Evolutionary conservation across 2,797 vertebrate species (phyloP).

Genomic region (Lophotriccus pileatus): DNA sequence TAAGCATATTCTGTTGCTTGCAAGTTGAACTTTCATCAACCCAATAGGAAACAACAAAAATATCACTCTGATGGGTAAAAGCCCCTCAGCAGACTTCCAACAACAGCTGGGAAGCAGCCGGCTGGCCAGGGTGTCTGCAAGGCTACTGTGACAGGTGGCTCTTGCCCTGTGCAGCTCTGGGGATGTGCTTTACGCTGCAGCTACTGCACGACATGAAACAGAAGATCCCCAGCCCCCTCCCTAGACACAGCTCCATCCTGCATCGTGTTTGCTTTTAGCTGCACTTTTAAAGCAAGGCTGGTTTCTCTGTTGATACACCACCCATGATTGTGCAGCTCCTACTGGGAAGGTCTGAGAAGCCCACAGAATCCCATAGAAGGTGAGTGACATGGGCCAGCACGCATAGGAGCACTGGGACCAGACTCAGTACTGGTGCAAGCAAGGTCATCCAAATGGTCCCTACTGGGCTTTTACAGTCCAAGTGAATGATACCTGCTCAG

Average conservation of each 20-base stretch:
- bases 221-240: background rate
- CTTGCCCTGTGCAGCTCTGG: background rate
- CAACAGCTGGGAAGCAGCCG: background rate
- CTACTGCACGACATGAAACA: background rate
- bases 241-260: rapidly evolving
- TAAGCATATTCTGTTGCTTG: background rate
- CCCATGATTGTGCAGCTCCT: background rate
- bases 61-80: background rate
- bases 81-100: background rate
- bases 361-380: background rate
- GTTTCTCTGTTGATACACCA: background rate
- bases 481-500: background rate
- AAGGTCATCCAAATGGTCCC: rapidly evolving
- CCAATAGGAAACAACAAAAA: background rate
- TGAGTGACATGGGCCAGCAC: background rate
- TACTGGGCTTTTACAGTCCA: background rate
- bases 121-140: background rate
- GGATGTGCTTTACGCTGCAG: background rate
- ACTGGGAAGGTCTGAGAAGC: background rate
- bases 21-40: rapidly evolving
- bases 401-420: background rate
- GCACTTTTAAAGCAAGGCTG: background rate
- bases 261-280: background rate
- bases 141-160: background rate
- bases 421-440: background rate